Conservation (phyloP, 2,113 vertebrate genomes). For the Regulus satrapa region DNA sequence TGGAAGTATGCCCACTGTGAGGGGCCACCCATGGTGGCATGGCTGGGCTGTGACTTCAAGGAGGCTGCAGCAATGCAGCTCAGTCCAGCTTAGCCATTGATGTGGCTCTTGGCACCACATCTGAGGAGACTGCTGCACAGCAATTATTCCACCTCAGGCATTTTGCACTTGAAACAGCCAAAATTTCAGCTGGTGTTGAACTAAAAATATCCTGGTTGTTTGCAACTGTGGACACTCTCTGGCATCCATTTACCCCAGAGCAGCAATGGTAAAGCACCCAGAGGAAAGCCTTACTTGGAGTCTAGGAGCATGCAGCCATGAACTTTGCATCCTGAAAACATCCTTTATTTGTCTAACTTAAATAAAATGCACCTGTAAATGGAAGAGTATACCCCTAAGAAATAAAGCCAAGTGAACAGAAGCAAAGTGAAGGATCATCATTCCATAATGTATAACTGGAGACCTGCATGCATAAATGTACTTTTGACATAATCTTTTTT, state of each 20-base stretch:
- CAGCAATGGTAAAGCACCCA: background rate
- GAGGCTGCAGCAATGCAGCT: background rate
- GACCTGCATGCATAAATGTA: background rate
- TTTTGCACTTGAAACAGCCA: constrained; percentile 12
- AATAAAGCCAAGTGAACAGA: background rate
- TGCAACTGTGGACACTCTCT: background rate
- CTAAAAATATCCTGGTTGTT: constrained; percentile 6
- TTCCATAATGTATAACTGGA: background rate
- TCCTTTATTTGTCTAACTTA: background rate
- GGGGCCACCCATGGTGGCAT: background rate
- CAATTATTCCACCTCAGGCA: constrained; percentile 36
- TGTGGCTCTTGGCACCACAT: constrained; percentile 54
- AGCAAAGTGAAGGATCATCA: background rate
- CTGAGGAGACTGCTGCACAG: background rate
- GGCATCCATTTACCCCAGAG: background rate
- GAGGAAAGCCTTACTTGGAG: background rate
- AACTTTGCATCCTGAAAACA: background rate
- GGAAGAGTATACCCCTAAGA: background rate
- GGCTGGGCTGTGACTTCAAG: background rate
- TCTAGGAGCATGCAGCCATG: background rate
- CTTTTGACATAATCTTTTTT: background rate
- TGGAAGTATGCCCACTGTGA: background rate
- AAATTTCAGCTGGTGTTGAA: constrained; percentile 24
- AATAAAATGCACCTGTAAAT: background rate
- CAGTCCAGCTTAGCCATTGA: background rate